Conservation (phyloP, 1,140 invertebrate species). For the Drosophila malerkotliana region DNA sequence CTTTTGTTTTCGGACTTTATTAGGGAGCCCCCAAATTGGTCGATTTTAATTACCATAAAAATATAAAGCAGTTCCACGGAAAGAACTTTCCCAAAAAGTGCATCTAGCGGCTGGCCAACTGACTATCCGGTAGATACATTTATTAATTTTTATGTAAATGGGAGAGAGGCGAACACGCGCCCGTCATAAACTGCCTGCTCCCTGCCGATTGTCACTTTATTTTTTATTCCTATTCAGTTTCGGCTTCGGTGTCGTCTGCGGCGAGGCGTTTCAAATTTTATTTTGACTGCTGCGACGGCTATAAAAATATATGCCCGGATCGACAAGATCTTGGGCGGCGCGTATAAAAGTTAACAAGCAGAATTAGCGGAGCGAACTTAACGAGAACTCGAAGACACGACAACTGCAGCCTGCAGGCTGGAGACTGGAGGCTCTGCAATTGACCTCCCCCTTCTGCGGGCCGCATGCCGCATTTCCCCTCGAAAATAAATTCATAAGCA, state of each 20-base stretch:
- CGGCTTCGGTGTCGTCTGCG: conserved; percentile 26
- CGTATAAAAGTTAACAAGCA: conserved; percentile 52
- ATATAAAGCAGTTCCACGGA: conserved; percentile 25
- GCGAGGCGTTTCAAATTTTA: conserved; percentile 52
- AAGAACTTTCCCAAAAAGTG: conserved; percentile 64
- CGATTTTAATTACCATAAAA: conserved; percentile 67
- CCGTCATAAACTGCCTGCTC: conserved; percentile 59
- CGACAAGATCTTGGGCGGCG: conserved; percentile 55
- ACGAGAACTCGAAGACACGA: conserved; percentile 23
- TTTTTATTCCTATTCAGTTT: conserved; percentile 20
- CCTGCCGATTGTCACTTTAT: conserved; percentile 57
- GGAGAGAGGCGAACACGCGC: conserved; percentile 57
- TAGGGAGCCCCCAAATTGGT: conserved; percentile 41
- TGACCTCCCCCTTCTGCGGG: conserved; percentile 37
- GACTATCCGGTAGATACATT: conserved; percentile 65
- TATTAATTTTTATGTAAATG: conserved; percentile 73
- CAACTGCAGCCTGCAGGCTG: not conserved
- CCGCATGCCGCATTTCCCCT: conserved; percentile 34
- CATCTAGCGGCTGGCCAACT: conserved; percentile 37
- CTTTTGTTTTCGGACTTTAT: conserved; percentile 39
- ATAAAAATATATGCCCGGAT: conserved; percentile 69
- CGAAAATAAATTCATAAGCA: conserved; percentile 41
- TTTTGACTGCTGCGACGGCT: conserved; percentile 63
- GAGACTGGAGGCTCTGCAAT: conserved; percentile 37
- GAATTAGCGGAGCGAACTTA: conserved; percentile 46